Conservation (phyloP, 2,888 invertebrate species). For the Creontiades dilutus region DNA sequence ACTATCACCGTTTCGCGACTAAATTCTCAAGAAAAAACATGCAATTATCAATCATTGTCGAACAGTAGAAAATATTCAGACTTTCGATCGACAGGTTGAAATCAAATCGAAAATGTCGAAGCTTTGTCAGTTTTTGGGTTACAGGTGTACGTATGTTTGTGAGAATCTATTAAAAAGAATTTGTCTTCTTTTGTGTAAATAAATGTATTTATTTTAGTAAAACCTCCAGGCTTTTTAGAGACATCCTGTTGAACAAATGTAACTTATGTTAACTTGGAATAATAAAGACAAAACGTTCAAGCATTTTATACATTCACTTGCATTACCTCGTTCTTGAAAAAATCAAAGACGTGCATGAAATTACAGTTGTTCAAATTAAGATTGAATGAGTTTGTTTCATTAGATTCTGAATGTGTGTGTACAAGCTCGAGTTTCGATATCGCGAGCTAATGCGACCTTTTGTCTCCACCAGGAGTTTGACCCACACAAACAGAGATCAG, state of each 20-base stretch:
- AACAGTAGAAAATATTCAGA: not conserved
- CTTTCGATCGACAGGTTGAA: not conserved
- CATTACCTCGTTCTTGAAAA: too few species aligned
- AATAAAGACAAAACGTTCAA: conserved; percentile 32
- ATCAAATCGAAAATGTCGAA: conserved; percentile 14
- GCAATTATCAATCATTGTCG: not conserved
- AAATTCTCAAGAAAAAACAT: not conserved
- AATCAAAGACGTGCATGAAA: too few species aligned
- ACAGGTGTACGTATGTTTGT: conserved; percentile 14
- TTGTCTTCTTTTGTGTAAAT: conserved; percentile 7
- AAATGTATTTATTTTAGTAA: conserved; percentile 29
- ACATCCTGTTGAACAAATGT: conserved; percentile 15
- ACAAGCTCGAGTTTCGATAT: too few species aligned
- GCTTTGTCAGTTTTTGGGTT: conserved; percentile 5
- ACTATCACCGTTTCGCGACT: not conserved
- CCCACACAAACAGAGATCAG: too few species aligned
- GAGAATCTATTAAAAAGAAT: not conserved
- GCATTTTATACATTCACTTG: not conserved
- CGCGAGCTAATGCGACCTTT: too few species aligned
- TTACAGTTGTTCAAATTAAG: too few species aligned
- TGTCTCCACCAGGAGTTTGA: too few species aligned
- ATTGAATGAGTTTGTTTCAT: too few species aligned
- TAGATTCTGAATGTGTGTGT: too few species aligned
- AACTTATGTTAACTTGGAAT: conserved; percentile 27
- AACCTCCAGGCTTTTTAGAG: conserved; percentile 27